Evolutionary conservation across 2,113 vertebrate genomes (phyloP).

Genomic region (Strigops habroptila): DNA sequence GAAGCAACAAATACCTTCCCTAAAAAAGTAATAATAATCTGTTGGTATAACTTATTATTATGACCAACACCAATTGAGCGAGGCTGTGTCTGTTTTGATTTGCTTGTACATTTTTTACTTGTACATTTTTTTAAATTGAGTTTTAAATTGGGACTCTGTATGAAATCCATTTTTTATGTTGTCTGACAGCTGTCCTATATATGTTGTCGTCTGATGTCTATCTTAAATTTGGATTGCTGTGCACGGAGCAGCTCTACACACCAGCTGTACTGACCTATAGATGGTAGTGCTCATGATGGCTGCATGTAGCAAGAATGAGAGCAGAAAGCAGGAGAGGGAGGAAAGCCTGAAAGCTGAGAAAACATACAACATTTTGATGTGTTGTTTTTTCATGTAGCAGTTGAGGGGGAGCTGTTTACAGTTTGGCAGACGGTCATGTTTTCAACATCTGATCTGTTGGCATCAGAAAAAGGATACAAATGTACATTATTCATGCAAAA

Average conservation of each 20-base stretch:
- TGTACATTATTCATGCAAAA: slow-evolving; percentile 77
- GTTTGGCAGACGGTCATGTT: slow-evolving; percentile 57
- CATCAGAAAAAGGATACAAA: slow-evolving; percentile 72
- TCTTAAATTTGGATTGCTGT: not conserved
- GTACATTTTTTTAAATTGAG: not conserved
- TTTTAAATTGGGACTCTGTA: not conserved
- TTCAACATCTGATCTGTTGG: slow-evolving; percentile 70
- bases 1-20: not conserved
- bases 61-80: not conserved
- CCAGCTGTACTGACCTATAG: not conserved
- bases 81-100: not conserved
- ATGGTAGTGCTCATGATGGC: not conserved
- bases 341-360: not conserved
- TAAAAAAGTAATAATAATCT: not conserved
- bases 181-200: not conserved
- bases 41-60: not conserved
- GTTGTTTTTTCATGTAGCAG: slow-evolving; percentile 33
- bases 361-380: not conserved
- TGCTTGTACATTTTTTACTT: not conserved
- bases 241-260: not conserved
- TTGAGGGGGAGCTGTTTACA: slow-evolving; percentile 55
- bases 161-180: not conserved
- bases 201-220: not conserved
- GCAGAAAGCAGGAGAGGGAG: not conserved
- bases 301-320: not conserved